Base-by-base conservation (phyloP, 1,140 invertebrate genomes). In the Meteorus sp. region DNA sequence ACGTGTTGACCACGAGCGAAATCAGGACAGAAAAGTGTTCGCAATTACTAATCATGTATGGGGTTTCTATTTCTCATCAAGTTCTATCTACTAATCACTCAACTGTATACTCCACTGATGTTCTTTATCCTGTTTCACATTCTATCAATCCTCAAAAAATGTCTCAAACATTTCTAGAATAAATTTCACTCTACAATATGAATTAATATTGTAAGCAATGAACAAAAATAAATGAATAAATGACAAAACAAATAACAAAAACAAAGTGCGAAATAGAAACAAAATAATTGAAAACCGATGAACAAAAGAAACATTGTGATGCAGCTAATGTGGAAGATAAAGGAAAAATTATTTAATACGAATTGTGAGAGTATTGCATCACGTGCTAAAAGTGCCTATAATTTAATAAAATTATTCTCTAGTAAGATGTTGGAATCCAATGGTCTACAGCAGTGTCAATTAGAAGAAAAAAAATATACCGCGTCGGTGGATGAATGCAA, bases 371-470 rank as follows among this genome's bases (percentile, higher is more conserved):
- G n/a, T n/a, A n/a, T n/a, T n/a, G 37, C 27, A 7, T n/a, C 19
- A 47, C 19, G 44, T 27, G 44, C 15, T 23, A 55, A 68, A 70
- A 70, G 68, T 70, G 68, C 70, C 68, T 70, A 68, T 62, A 37
- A 63, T 67, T 67, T 56, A 63, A 67, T 67, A 39, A 62, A 59
- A 51, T 63, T 72, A 65, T 62, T 65, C 51, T 62, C 61, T 64
- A 43, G 50, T 62, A 62, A 35, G 11, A 37, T 62, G 44, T 50
- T 33, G 9, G 25, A 56, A 35, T 55, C 55, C 19, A 43, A 43
- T 27, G 11, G 8, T 44, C 20, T 17, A 47, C 27, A 35, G 56
- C 35, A 51, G 19, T 47, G 53, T 56, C 53, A 57, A 62, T 47
- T 51, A 61, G 33, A 57, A 61, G 20, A 37, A 62, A 31, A 45